These are phyloP conservation scores for Cryptus viduatorius DNA, from an alignment of 2,888 invertebrate species.

Conservation along the genomic window DNA sequence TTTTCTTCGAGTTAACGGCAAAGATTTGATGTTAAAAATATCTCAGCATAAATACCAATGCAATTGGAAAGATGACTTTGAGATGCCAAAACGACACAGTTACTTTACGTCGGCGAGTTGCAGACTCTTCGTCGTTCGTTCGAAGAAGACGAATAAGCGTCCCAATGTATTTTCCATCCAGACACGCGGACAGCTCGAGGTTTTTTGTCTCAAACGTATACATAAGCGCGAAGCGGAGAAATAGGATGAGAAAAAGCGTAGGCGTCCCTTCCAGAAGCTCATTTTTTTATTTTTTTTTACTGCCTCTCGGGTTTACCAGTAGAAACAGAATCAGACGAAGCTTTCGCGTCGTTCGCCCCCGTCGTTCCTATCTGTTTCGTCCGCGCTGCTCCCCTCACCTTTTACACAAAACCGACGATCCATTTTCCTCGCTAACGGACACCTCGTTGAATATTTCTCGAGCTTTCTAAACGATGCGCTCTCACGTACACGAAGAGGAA, in stretches of 20 bases:
- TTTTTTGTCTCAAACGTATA: slow-evolving; percentile 29
- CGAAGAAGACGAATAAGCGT: slow-evolving; percentile 9
- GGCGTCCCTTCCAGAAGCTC: slow-evolving; percentile 38
- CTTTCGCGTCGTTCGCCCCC: slow-evolving; percentile 28
- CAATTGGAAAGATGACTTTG: neutral
- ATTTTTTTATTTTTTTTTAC: neutral
- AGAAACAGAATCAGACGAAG: slow-evolving; percentile 30
- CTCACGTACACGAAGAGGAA: slow-evolving; percentile 39
- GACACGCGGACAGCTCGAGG: slow-evolving; percentile 28
- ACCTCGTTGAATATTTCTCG: slow-evolving; percentile 60
- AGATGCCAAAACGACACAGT: slow-evolving; percentile 16
- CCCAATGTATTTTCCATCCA: slow-evolving; percentile 18
- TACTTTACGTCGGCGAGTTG: neutral
- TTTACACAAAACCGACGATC: slow-evolving; percentile 37
- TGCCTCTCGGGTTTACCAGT: slow-evolving; percentile 10
- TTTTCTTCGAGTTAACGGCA: no score
- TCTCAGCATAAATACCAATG: no score
- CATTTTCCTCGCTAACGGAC: slow-evolving; percentile 62
- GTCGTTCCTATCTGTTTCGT: slow-evolving; percentile 17
- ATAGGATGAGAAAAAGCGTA: slow-evolving; percentile 30
- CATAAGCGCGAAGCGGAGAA: neutral
- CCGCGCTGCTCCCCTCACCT: neutral
- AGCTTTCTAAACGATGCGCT: slow-evolving; percentile 28
- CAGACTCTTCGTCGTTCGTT: slow-evolving; percentile 2
- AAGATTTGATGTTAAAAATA: no score